These are phyloP conservation scores for Geococcyx californianus DNA, from an alignment of 2,113 vertebrate genomes.

Conservation along the genomic window DNA sequence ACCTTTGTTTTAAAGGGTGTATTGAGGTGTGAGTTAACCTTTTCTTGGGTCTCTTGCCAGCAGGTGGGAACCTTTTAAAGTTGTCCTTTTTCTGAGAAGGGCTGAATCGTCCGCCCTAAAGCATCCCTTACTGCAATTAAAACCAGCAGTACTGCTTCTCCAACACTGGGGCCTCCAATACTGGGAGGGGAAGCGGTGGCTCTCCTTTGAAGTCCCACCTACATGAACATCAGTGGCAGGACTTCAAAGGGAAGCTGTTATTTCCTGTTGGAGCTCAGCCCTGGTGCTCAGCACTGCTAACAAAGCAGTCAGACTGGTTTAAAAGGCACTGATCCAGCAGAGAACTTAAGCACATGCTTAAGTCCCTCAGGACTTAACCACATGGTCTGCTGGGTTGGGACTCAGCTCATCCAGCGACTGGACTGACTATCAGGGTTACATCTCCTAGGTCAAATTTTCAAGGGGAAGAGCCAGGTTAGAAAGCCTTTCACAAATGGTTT, in stretches of 20 bases:
- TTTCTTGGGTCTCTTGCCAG: slow-evolving; percentile 32
- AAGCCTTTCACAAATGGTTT: background rate
- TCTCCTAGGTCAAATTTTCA: background rate
- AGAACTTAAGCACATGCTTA: slow-evolving; percentile 61
- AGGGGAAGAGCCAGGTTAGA: background rate
- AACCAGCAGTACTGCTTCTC: slow-evolving; percentile 69
- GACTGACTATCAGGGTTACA: background rate
- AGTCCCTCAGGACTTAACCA: slow-evolving; percentile 41
- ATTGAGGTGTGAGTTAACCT: background rate
- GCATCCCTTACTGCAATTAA: slow-evolving; percentile 63
- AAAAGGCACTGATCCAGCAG: slow-evolving; percentile 57
- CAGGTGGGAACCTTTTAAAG: slow-evolving; percentile 31
- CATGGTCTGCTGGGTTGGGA: background rate
- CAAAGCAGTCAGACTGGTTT: slow-evolving; percentile 62
- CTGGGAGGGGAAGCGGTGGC: slow-evolving; percentile 54
- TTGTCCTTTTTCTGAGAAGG: slow-evolving; percentile 50
- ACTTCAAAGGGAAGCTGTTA: slow-evolving; percentile 68
- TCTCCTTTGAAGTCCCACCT: slow-evolving; percentile 74
- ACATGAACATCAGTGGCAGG: slow-evolving; percentile 69
- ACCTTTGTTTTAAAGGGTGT: background rate
- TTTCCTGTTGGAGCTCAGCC: slow-evolving; percentile 69
- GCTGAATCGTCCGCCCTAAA: slow-evolving; percentile 51
- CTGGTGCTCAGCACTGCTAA: slow-evolving; percentile 62
- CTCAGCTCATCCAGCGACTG: background rate
- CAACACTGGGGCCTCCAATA: slow-evolving; percentile 54